Percentiles rank a stretch among this genome's conserved stretches.
Evolutionary conservation across 2,113 vertebrate species (phyloP).

Genomic region (Muntiacus reevesi): DNA sequence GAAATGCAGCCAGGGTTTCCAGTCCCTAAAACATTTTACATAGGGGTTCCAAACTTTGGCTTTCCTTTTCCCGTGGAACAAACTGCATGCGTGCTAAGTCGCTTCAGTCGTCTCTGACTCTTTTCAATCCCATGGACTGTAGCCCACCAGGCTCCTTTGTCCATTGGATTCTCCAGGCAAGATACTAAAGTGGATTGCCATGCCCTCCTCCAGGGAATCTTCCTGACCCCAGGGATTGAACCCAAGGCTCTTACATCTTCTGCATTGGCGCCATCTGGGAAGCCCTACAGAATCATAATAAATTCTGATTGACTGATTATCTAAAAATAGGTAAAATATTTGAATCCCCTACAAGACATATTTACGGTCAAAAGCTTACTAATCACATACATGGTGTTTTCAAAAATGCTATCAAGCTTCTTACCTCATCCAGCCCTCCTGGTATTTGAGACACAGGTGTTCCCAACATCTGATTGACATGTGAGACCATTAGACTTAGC

Average conservation of each 20-base stretch:
- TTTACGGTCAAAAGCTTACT: not conserved
- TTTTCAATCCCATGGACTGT: not conserved
- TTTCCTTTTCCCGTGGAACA: not conserved
- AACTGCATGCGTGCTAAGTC: not conserved
- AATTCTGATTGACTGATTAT: not conserved
- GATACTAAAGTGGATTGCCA: not conserved
- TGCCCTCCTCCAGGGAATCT: not conserved
- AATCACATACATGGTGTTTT: not conserved
- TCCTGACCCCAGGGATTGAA: not conserved
- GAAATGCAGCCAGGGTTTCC: not conserved
- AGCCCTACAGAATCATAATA: not conserved
- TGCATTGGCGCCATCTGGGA: not conserved
- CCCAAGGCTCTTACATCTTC: not conserved
- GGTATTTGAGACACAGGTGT: not conserved
- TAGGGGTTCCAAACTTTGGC: not conserved
- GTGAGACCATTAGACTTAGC: not conserved
- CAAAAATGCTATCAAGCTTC: not conserved
- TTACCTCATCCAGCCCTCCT: not conserved
- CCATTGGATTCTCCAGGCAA: not conserved
- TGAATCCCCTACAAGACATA: not conserved
- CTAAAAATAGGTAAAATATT: conserved; percentile 21
- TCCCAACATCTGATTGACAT: not conserved
- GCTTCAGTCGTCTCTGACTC: not conserved
- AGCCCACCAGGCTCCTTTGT: not conserved
- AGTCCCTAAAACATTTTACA: not conserved